A percentile compares a stretch with the other conserved stretches of the same genome.
Evolutionary conservation across 2,113 vertebrate genomes (phyloP).

Genomic region (Forbesichthys agassizii): DNA sequence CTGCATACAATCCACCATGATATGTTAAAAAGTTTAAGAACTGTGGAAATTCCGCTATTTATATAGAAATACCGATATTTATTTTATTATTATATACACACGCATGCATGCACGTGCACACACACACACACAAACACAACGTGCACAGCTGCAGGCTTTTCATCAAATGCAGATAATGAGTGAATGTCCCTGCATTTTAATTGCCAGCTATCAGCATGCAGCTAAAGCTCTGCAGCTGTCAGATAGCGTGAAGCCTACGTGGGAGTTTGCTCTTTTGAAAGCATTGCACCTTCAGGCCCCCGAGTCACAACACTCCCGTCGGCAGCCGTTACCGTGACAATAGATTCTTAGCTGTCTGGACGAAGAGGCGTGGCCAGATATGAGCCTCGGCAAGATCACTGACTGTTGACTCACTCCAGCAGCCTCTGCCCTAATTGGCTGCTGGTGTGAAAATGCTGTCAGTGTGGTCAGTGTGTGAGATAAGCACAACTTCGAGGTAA

Average conservation of each 20-base stretch:
- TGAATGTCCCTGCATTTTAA: constrained; percentile 22
- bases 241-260: constrained; percentile 28
- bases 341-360: constrained; percentile 34
- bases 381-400: background rate
- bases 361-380: constrained; percentile 37
- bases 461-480: background rate
- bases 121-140: background rate
- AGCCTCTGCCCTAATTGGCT: background rate
- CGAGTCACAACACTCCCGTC: constrained; percentile 50
- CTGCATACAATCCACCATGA: too few relatives aligned
- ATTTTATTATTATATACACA: too few relatives aligned
- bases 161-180: constrained; percentile 22
- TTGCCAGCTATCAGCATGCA: constrained; percentile 33
- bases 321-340: constrained; percentile 44
- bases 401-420: constrained; percentile 9
- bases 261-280: constrained; percentile 32
- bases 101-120: background rate
- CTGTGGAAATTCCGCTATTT: too few relatives aligned
- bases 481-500: background rate
- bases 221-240: constrained; percentile 32
- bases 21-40: too few relatives aligned
- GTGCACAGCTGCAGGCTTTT: constrained; percentile 7
- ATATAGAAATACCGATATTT: too few relatives aligned
- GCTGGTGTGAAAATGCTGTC: background rate
- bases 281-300: constrained; percentile 38